phyloP scores from a whole-genome alignment of 2,797 vertebrate species.

The Eleutherodactylus coqui region DNA sequence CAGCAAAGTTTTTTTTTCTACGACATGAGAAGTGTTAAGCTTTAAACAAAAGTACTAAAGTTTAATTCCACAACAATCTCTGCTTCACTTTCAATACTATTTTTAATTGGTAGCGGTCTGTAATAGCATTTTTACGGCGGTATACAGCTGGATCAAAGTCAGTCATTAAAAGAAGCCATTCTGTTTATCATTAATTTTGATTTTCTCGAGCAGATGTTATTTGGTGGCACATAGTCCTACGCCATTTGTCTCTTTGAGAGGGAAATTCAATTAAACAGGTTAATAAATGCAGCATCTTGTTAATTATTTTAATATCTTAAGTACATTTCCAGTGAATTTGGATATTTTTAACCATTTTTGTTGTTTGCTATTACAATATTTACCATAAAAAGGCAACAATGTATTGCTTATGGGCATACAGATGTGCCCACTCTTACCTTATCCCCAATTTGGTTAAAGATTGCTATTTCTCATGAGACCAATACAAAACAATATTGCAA shows the following conservation, averaged over 20 bases:
- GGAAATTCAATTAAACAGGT: slow-evolving; percentile 40
- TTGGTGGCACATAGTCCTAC: slow-evolving; percentile 34
- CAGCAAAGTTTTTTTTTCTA: neutral
- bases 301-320: slow-evolving; percentile 40
- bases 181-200: slow-evolving; percentile 70
- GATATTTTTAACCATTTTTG: too few species aligned
- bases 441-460: too few species aligned
- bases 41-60: slow-evolving; percentile 51
- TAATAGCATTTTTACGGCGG: slow-evolving; percentile 64
- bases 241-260: slow-evolving; percentile 38
- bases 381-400: too few species aligned
- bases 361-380: too few species aligned
- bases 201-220: slow-evolving; percentile 76
- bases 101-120: slow-evolving; percentile 60
- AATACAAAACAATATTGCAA: too few species aligned
- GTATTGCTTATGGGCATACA: too few species aligned
- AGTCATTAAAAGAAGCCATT: slow-evolving; percentile 64
- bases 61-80: slow-evolving; percentile 39
- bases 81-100: slow-evolving; percentile 29
- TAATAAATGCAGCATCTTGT: slow-evolving; percentile 31
- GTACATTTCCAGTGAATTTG: slow-evolving; percentile 2
- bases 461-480: too few species aligned
- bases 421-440: too few species aligned
- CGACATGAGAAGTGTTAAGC: neutral
- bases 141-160: slow-evolving; percentile 67